Evolutionary conservation across 2,113 vertebrate species (phyloP).

Genomic region (Odobenus rosmarus): DNA sequence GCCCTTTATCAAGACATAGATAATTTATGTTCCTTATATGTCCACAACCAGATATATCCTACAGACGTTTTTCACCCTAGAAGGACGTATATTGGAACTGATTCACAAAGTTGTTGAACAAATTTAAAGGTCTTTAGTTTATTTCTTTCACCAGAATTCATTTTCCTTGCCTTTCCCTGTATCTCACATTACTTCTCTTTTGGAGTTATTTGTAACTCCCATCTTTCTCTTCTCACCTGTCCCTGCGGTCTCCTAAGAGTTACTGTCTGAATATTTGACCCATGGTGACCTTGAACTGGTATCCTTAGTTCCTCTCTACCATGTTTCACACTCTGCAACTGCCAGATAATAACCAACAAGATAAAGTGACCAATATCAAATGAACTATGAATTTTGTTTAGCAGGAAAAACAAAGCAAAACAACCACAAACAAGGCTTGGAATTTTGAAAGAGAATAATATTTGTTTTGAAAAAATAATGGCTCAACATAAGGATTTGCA

Average conservation of each 20-base stretch:
- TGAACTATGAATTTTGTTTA: not conserved
- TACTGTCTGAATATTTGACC: not conserved
- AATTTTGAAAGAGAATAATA: not conserved
- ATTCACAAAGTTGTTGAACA: not conserved
- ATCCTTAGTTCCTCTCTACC: not conserved
- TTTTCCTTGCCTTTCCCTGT: not conserved
- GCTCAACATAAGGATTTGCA: not conserved
- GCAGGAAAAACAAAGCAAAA: not conserved
- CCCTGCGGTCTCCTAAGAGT: fast-evolving
- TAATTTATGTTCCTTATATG: not conserved
- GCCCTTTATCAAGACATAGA: not conserved
- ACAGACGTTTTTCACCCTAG: not conserved
- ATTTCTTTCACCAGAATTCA: not conserved
- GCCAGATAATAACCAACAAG: not conserved
- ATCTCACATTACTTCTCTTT: not conserved
- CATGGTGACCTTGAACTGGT: not conserved
- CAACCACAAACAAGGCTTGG: not conserved
- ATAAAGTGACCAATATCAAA: not conserved
- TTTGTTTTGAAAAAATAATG: not conserved
- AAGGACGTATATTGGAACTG: not conserved
- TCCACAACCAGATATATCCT: not conserved
- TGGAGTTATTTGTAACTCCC: not conserved
- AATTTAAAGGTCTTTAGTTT: not conserved
- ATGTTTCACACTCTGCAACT: not conserved
- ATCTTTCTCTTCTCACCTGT: not conserved